Evolutionary conservation across 2,888 invertebrate genomes (phyloP).

Genomic region (Heliconius charithonia): DNA sequence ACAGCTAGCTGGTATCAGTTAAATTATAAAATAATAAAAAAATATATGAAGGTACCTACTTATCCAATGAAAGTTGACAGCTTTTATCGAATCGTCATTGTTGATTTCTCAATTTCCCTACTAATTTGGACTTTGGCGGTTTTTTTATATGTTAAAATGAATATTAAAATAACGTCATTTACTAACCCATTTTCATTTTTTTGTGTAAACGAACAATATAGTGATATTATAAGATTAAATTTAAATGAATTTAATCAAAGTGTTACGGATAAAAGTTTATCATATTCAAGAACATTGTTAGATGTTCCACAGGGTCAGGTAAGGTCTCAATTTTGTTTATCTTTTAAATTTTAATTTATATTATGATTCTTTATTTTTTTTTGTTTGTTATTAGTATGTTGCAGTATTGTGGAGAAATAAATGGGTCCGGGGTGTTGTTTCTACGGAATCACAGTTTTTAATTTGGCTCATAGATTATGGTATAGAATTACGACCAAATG

Average conservation of each 20-base stretch:
- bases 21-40: not conserved
- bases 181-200: slow-evolving; percentile 64
- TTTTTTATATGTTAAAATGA: slow-evolving; percentile 47
- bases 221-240: slow-evolving; percentile 29
- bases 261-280: slow-evolving; percentile 23
- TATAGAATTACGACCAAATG: slow-evolving; percentile 55
- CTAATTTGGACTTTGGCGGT: not conserved
- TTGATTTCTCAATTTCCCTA: not conserved
- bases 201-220: slow-evolving; percentile 52
- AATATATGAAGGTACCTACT: not conserved
- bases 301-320: slow-evolving; percentile 62
- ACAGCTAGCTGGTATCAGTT: not conserved
- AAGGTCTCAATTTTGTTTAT: slow-evolving; percentile 39
- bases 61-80: not conserved
- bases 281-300: slow-evolving; percentile 36
- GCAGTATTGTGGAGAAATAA: slow-evolving; percentile 61
- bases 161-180: slow-evolving; percentile 58
- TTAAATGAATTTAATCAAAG: slow-evolving; percentile 16
- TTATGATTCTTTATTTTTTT: not conserved
- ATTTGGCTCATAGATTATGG: slow-evolving; percentile 69
- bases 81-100: not conserved
- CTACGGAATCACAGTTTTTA: slow-evolving; percentile 57
- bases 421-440: slow-evolving; percentile 63
- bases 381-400: slow-evolving; percentile 58
- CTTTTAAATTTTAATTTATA: not conserved